Evolutionary conservation across 2,797 vertebrate species (phyloP).

Genomic region (Amblyraja radiata): DNA sequence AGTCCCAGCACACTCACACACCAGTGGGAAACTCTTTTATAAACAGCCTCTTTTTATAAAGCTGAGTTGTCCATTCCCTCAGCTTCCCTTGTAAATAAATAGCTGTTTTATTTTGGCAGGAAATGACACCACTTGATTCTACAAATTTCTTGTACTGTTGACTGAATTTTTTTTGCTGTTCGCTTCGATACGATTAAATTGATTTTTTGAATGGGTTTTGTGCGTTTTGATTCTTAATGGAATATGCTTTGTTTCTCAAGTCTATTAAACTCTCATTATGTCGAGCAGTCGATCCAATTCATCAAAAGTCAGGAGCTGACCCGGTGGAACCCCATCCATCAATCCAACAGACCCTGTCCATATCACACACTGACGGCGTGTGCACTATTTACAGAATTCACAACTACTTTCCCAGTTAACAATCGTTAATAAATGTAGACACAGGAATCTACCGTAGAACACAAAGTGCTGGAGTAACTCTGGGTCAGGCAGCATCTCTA

Average conservation of each 20-base stretch:
- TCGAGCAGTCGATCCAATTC: too few relatives aligned
- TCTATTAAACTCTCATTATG: not conserved
- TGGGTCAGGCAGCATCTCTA: too few relatives aligned
- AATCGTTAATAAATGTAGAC: too few relatives aligned
- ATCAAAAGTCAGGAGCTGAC: too few relatives aligned
- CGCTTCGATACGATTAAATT: slow-evolving; percentile 34
- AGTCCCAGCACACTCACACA: not conserved
- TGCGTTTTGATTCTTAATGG: not conserved
- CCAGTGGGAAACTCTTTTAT: not conserved
- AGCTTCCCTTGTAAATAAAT: slow-evolving; percentile 30
- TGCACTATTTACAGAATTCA: too few relatives aligned
- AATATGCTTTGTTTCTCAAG: not conserved
- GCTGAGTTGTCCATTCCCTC: not conserved
- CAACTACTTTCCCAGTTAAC: too few relatives aligned
- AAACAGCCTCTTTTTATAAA: slow-evolving; percentile 1
- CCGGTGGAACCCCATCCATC: too few relatives aligned
- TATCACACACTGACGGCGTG: too few relatives aligned
- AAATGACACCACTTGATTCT: not conserved
- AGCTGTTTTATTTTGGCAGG: slow-evolving; percentile 29
- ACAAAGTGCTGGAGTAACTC: too few relatives aligned
- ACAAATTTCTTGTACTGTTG: not conserved
- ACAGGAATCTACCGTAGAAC: too few relatives aligned
- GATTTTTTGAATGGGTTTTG: slow-evolving; percentile 7
- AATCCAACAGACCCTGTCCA: too few relatives aligned
- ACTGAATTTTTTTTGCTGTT: slow-evolving; percentile 36